These are phyloP conservation scores for Microplitis demolitor DNA, from an alignment of 1,140 invertebrate species.

Conservation along the genomic window DNA sequence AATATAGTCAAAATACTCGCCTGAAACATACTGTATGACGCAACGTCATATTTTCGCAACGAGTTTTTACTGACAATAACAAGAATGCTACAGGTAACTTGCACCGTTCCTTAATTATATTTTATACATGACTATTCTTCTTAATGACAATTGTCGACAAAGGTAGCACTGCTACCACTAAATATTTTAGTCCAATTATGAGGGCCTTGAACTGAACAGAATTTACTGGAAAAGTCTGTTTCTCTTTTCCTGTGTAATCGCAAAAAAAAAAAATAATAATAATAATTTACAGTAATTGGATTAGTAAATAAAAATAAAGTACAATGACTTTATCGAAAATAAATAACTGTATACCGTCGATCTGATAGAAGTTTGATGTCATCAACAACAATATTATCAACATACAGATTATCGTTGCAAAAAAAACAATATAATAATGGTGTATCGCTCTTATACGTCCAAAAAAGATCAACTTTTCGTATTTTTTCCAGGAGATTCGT, in stretches of 20 bases:
- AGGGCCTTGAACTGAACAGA: constrained; percentile 69
- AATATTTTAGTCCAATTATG: constrained; percentile 77
- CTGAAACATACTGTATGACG: no score
- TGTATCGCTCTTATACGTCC: constrained; percentile 84
- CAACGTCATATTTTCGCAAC: no score
- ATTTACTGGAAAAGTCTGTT: constrained; percentile 71
- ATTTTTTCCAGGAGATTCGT: constrained; percentile 73
- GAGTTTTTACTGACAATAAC: no score
- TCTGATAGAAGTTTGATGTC: constrained; percentile 72
- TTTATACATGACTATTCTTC: constrained; percentile 25
- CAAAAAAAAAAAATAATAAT: constrained; percentile 27
- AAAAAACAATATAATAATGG: constrained; percentile 79
- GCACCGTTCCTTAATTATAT: not conserved
- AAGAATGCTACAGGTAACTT: no score
- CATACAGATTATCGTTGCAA: constrained; percentile 82
- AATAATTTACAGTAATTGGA: not conserved
- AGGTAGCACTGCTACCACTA: constrained; percentile 74
- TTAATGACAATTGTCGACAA: constrained; percentile 74
- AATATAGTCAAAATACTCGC: no score
- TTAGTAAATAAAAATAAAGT: not conserved
- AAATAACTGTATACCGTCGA: constrained; percentile 67
- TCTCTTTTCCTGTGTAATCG: constrained; percentile 68
- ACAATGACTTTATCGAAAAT: constrained; percentile 23
- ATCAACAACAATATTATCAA: constrained; percentile 74
- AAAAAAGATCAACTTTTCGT: constrained; percentile 72